A percentile compares a stretch with the other conserved stretches of the same genome.
Evolutionary conservation across 2,797 vertebrate species (phyloP).

Genomic region (Anguilla megastoma): DNA sequence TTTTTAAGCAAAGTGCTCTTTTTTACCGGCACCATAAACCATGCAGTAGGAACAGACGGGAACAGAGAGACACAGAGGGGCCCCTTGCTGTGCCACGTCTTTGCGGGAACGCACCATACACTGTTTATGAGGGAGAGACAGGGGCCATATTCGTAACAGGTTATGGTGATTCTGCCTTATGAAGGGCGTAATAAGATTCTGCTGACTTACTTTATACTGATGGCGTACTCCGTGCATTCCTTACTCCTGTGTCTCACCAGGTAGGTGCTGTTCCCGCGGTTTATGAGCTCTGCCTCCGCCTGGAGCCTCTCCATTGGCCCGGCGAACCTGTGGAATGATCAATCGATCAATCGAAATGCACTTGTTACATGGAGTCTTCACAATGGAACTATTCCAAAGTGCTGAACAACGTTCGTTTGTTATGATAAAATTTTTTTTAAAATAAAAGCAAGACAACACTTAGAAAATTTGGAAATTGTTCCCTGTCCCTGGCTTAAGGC

Average conservation of each 20-base stretch:
- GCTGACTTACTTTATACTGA: slow-evolving; percentile 95
- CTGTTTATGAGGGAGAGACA: slow-evolving; percentile 15
- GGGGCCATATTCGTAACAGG: neutral
- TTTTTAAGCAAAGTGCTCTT: slow-evolving; percentile 3
- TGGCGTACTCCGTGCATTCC: slow-evolving; percentile 91
- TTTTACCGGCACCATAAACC: neutral
- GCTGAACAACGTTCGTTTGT: neutral
- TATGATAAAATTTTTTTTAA: neutral
- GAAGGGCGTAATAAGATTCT: neutral
- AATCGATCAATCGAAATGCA: neutral
- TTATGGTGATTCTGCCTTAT: neutral
- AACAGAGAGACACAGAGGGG: neutral
- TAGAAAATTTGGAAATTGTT: neutral
- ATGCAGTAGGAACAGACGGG: neutral
- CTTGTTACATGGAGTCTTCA: too few species aligned
- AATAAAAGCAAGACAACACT: neutral
- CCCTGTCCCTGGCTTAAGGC: neutral
- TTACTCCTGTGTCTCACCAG: slow-evolving; percentile 91
- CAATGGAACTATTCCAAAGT: neutral
- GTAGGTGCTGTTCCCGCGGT: slow-evolving; percentile 93
- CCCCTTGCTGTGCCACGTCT: neutral
- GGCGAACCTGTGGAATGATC: slow-evolving; percentile 80
- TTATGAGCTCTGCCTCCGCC: slow-evolving; percentile 88
- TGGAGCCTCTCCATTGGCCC: slow-evolving; percentile 91
- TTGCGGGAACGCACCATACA: neutral